Evolutionary conservation across 2,888 invertebrate species (phyloP), one percentile per base, ranked within the genome.

Genomic region (Aspidiotus rigidus): DNA sequence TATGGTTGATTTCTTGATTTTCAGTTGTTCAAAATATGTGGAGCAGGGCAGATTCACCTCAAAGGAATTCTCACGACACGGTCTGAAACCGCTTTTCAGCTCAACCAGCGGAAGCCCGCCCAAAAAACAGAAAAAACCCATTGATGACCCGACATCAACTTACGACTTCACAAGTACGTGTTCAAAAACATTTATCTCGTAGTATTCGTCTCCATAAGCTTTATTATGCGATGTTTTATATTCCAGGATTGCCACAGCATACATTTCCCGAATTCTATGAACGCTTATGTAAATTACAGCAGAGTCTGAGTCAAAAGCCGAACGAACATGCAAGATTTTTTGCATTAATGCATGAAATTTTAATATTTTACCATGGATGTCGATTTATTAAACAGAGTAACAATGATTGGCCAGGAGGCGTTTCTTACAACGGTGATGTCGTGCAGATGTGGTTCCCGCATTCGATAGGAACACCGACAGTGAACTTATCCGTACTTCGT

Each of bases 171-270:
- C 57, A 17, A 57, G 57, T 57, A 57, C 57, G 16, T 17, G 57
- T 57, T 57, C 57, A 57, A 57, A 57, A 57, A 17, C 17, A 57
- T 57, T 57, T 57, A 57, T 17, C 16, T 57, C 15, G 57, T 57
- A 57, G 57, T 57, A 57, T 57, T 57, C 57, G 57, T 57, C 57
- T 16, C 15, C 57, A 57, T 57, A 57, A 57, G 57, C 57, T 57
- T 57, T 57, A 57, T 57, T 57, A 57, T 17, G 15, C 57, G 57
- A 57, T 57, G 57, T 57, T 57, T 57, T 57, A 6, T 57, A 57
- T 57, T 57, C 17, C 57, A 57, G 17, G 17, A 57, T 57, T 57
- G 1, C 16, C 15, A 57, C 57, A 49, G 16, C 17, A 17, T 17
- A 6, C 2, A 49, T 16, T 17, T 57, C 57, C 57, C 15, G 17